phyloP scores from a whole-genome alignment of 1,140 invertebrate species.

The Macrotrachela quadricornifera region DNA sequence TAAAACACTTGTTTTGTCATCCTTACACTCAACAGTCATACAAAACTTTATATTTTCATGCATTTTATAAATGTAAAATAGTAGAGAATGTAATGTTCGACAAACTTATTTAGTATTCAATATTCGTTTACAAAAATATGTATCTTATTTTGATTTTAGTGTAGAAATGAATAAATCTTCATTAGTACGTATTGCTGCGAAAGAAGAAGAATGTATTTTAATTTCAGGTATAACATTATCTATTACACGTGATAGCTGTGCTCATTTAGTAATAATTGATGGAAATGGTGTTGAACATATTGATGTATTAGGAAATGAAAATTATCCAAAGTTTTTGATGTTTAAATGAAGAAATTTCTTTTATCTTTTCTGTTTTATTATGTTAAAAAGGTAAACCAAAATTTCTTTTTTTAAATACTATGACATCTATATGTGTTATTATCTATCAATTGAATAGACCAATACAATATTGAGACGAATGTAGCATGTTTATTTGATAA shows the following conservation, averaged over 20 bases:
- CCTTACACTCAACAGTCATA: too few species aligned
- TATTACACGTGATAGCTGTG: constrained; percentile 71
- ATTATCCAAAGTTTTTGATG: not conserved
- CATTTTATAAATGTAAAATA: constrained; percentile 92
- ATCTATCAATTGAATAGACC: too few species aligned
- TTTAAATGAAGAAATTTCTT: too few species aligned
- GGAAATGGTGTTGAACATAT: constrained; percentile 48
- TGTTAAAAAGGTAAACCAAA: too few species aligned
- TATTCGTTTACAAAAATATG: not conserved
- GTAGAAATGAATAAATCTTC: constrained; percentile 59
- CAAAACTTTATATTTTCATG: too few species aligned
- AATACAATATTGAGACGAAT: too few species aligned
- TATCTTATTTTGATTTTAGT: constrained; percentile 32
- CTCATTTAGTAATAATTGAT: constrained; percentile 67
- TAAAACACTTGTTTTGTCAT: too few species aligned
- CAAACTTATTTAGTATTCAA: not conserved
- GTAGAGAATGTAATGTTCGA: not conserved
- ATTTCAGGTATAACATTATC: constrained; percentile 56
- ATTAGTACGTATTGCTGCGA: constrained; percentile 63
- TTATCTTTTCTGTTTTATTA: too few species aligned
- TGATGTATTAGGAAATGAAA: constrained; percentile 4
- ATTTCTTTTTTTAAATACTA: too few species aligned
- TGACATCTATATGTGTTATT: too few species aligned
- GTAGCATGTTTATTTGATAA: too few species aligned
- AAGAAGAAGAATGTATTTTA: constrained; percentile 53